These are phyloP conservation scores for Spatulosminthurus flaviceps DNA, from an alignment of 2,888 invertebrate species.

Conservation along the genomic window DNA sequence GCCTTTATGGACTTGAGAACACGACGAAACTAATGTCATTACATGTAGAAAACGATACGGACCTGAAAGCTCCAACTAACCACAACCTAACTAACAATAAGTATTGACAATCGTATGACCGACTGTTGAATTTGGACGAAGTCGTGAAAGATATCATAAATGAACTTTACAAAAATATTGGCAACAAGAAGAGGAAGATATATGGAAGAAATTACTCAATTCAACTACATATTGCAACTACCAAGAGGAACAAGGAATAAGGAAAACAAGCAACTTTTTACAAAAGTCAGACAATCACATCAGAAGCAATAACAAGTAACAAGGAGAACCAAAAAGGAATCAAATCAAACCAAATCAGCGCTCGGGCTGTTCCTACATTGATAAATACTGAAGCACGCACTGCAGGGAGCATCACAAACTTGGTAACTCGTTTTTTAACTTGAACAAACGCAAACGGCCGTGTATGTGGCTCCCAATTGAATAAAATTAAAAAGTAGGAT, in stretches of 20 bases:
- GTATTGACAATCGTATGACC: too few relatives aligned
- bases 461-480: not conserved
- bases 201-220: not conserved
- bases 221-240: too few relatives aligned
- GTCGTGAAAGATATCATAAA: not conserved
- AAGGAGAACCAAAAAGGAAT: constrained; percentile 6
- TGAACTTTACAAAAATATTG: not conserved
- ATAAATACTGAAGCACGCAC: constrained; percentile 1
- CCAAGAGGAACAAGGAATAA: not conserved
- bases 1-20: too few relatives aligned
- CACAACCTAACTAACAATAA: too few relatives aligned
- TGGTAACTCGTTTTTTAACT: constrained; percentile 24
- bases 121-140: not conserved
- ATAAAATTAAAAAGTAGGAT: not conserved
- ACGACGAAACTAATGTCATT: too few relatives aligned
- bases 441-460: not conserved
- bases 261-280: constrained; percentile 26
- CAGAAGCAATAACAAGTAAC: not conserved
- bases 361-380: not conserved
- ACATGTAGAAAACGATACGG: too few relatives aligned
- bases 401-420: constrained; percentile 34
- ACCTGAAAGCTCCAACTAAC: too few relatives aligned
- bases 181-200: not conserved
- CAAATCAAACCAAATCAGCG: constrained; percentile 30
- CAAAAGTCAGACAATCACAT: not conserved